Evolutionary conservation across 2,888 invertebrate species (phyloP).

Genomic region (Dryobota labecula): DNA sequence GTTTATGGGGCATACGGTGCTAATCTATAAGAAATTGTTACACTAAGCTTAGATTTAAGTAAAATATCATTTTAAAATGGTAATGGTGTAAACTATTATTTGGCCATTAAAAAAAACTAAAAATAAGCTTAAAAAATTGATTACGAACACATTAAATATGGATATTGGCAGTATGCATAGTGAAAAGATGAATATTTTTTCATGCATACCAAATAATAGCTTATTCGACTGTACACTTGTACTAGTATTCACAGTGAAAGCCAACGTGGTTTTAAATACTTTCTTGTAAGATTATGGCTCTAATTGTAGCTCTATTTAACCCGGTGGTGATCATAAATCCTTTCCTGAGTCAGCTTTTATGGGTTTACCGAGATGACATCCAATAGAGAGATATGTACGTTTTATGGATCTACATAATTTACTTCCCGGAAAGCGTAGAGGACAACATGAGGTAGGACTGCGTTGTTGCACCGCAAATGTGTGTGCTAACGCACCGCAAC

Average conservation of each 20-base stretch:
- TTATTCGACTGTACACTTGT: background rate
- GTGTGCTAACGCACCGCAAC: background rate
- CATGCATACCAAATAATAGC: background rate
- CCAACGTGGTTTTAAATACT: conserved; percentile 9
- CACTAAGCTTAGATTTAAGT: too few relatives aligned
- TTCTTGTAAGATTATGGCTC: conserved; percentile 9
- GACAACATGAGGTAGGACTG: background rate
- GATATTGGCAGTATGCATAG: background rate
- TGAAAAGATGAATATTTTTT: background rate
- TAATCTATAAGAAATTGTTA: too few relatives aligned
- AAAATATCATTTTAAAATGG: too few relatives aligned
- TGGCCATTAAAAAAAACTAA: too few relatives aligned
- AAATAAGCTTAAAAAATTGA: background rate
- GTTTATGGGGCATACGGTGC: too few relatives aligned
- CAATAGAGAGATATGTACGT: conserved; percentile 18
- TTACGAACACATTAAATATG: background rate
- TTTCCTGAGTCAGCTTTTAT: conserved; percentile 34
- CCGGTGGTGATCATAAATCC: conserved; percentile 35
- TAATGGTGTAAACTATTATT: too few relatives aligned
- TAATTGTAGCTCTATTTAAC: conserved; percentile 44
- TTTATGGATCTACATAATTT: conserved; percentile 35
- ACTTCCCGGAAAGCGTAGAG: conserved; percentile 15
- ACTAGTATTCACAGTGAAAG: background rate
- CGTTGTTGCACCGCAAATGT: background rate
- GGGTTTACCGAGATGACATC: conserved; percentile 34